These are phyloP conservation scores for Acrocephalus arundinaceus DNA, from an alignment of 2,113 vertebrate species.

Conservation along the genomic window DNA sequence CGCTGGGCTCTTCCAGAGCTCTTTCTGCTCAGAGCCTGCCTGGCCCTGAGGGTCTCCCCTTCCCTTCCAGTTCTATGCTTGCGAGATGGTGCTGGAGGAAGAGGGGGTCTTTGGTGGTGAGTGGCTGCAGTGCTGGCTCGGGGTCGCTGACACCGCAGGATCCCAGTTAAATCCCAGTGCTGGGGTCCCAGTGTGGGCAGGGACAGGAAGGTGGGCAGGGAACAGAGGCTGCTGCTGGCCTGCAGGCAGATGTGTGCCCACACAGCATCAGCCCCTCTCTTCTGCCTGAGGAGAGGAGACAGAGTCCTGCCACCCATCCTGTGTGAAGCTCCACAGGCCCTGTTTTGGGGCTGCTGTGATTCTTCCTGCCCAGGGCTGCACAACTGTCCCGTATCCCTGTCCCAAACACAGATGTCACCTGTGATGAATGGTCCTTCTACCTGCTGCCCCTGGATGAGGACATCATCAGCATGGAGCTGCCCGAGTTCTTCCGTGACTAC, in stretches of 20 bases:
- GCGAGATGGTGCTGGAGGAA: slow-evolving; percentile 93
- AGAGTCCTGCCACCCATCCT: not conserved
- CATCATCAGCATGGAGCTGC: slow-evolving; percentile 94
- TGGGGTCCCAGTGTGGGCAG: not conserved
- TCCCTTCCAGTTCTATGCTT: slow-evolving; percentile 85
- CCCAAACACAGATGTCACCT: slow-evolving; percentile 83
- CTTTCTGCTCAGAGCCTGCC: not conserved
- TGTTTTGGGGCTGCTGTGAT: fast-evolving
- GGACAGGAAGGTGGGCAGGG: not conserved
- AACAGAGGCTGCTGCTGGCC: fast-evolving
- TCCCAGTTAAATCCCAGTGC: not conserved
- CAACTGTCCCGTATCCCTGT: not conserved
- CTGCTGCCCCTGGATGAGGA: slow-evolving; percentile 93
- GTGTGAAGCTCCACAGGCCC: not conserved
- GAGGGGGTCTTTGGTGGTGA: slow-evolving; percentile 91
- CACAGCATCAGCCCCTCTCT: fast-evolving
- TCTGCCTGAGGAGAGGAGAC: not conserved
- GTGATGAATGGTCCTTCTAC: slow-evolving; percentile 93
- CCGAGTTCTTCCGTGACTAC: slow-evolving; percentile 93
- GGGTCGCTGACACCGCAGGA: fast-evolving
- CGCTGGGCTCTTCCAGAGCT: not conserved
- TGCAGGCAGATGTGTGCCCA: fast-evolving
- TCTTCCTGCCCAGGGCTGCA: not conserved
- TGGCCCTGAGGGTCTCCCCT: not conserved
- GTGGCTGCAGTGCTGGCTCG: not conserved